Conservation (phyloP, 1,140 invertebrate genomes). For the Hycleus phaleratus region DNA sequence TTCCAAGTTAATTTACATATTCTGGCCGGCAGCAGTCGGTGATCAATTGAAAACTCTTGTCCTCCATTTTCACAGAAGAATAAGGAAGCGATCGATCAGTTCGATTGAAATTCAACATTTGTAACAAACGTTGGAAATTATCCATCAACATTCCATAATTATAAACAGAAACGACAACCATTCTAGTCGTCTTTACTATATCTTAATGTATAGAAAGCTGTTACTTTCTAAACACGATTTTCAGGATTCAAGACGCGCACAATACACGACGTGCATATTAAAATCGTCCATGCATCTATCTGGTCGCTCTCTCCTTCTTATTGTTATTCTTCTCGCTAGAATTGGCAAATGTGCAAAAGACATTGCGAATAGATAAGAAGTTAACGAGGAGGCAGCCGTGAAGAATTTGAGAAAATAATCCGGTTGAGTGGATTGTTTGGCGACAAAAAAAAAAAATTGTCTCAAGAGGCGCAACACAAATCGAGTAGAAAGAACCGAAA, state of each 20-base stretch:
- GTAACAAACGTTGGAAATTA: not conserved
- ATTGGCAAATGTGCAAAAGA: constrained; percentile 35
- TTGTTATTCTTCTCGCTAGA: constrained; percentile 30
- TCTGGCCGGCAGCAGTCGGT: not conserved
- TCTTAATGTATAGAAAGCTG: not conserved
- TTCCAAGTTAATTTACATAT: not conserved
- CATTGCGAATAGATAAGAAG: constrained; percentile 30
- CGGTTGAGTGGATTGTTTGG: constrained; percentile 6
- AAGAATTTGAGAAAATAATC: constrained; percentile 12
- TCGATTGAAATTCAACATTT: too few species aligned
- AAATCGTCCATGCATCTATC: constrained; percentile 14
- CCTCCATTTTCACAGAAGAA: not conserved
- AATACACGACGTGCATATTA: constrained; percentile 21
- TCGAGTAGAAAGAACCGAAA: too few species aligned
- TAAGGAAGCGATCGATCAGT: too few species aligned
- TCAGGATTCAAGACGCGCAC: constrained; percentile 19
- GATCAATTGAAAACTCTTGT: not conserved
- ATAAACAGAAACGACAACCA: not conserved
- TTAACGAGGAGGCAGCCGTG: constrained; percentile 22
- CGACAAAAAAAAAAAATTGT: too few species aligned
- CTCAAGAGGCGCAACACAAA: too few species aligned
- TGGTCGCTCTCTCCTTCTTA: constrained; percentile 16
- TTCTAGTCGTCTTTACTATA: constrained; percentile 2
- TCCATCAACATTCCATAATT: not conserved
- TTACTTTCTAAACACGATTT: constrained; percentile 7